Percentiles rank a stretch among this genome's conserved stretches.
phyloP scores from a whole-genome alignment of 2,888 invertebrate genomes.

The Coleophora flavipennella region DNA sequence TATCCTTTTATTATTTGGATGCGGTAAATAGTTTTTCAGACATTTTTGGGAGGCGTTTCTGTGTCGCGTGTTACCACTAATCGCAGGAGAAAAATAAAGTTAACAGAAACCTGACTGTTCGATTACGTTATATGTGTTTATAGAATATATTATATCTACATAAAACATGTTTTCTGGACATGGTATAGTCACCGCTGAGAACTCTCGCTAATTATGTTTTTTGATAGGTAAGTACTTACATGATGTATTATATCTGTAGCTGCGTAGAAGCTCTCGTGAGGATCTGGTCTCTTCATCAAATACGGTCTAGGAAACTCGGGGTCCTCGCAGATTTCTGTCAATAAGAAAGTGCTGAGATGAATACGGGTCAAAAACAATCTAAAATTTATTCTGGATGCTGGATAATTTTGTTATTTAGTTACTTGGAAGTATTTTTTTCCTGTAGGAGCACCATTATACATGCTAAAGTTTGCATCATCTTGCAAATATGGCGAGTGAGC shows the following conservation, averaged over 20 bases:
- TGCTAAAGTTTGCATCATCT: conserved; percentile 50
- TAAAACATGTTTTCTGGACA: too few species aligned
- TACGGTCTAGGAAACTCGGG: conserved; percentile 60
- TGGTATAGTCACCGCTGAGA: too few species aligned
- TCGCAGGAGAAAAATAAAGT: too few species aligned
- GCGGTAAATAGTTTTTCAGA: too few species aligned
- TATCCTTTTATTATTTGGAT: too few species aligned
- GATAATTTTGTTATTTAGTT: neutral
- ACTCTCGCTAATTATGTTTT: too few species aligned
- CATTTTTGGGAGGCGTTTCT: too few species aligned
- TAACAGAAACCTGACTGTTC: too few species aligned
- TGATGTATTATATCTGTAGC: conserved; percentile 84
- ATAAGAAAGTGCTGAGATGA: conserved; percentile 4
- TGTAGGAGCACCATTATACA: conserved; percentile 36
- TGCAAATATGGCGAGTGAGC: conserved; percentile 61
- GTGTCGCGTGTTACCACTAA: too few species aligned
- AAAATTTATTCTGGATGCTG: neutral
- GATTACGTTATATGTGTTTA: too few species aligned
- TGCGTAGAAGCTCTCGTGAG: conserved; percentile 79
- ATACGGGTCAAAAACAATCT: neutral
- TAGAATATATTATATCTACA: too few species aligned
- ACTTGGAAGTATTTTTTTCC: too few species aligned
- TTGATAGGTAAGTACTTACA: conserved; percentile 35
- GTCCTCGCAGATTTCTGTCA: conserved; percentile 61
- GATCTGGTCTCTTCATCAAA: conserved; percentile 63